Conservation (phyloP, 2,888 invertebrate genomes). For the Synanthedon myopaeformis region DNA sequence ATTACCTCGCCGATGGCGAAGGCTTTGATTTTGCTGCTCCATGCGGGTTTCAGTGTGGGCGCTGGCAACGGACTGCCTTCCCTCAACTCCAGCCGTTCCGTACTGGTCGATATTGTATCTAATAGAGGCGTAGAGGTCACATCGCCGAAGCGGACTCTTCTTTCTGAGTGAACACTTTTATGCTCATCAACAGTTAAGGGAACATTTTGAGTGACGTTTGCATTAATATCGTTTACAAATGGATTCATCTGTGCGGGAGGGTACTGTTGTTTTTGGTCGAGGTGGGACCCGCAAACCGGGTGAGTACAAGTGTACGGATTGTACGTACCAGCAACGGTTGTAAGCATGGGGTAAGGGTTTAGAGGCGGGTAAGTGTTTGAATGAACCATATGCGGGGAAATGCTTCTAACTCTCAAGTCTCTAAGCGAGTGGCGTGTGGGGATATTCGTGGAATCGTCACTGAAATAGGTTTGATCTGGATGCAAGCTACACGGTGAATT, state of each 20-base stretch:
- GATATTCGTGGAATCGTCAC: slow-evolving; percentile 23
- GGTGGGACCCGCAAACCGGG: slow-evolving; percentile 36
- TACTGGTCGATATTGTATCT: slow-evolving; percentile 47
- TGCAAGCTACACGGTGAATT: slow-evolving; percentile 60
- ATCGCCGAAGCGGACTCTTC: slow-evolving; percentile 64
- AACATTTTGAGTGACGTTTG: slow-evolving; percentile 39
- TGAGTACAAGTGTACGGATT: slow-evolving; percentile 57
- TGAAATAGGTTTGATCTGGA: slow-evolving; percentile 43
- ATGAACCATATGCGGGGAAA: slow-evolving; percentile 43
- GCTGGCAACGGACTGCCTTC: slow-evolving; percentile 48
- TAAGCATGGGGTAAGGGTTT: slow-evolving; percentile 57
- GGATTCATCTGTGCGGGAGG: slow-evolving; percentile 24
- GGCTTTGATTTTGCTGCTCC: slow-evolving; percentile 68
- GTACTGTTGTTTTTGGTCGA: slow-evolving; percentile 28
- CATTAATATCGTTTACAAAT: slow-evolving; percentile 46
- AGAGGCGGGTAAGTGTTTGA: slow-evolving; percentile 59
- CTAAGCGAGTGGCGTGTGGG: slow-evolving; percentile 40
- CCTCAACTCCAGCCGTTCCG: slow-evolving; percentile 41
- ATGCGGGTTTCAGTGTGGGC: slow-evolving; percentile 55
- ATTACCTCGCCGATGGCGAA: slow-evolving; percentile 70
- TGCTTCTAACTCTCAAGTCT: slow-evolving; percentile 40
- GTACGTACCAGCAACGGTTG: slow-evolving; percentile 61
- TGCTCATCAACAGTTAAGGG: slow-evolving; percentile 33
- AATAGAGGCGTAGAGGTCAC: slow-evolving; percentile 51
- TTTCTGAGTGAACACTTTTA: slow-evolving; percentile 57